phyloP scores from a whole-genome alignment of 2,797 vertebrate species.

The Crypturellus tataupa region DNA sequence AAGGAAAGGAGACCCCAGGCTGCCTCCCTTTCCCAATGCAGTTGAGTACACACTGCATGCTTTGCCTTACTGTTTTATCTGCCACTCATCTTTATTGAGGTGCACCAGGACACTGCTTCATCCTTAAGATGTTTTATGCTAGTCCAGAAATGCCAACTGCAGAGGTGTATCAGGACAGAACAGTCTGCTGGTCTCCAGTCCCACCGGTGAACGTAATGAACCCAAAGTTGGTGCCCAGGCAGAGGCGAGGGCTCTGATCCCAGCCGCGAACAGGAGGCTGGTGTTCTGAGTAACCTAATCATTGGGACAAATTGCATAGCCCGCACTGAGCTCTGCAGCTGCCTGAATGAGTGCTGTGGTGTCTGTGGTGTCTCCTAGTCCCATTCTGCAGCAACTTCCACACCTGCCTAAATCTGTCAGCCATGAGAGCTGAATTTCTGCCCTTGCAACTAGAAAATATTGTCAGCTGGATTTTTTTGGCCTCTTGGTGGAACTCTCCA shows the following conservation, averaged over 20 bases:
- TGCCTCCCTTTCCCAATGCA: background rate
- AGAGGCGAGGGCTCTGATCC: background rate
- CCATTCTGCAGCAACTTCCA: background rate
- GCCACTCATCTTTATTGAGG: background rate
- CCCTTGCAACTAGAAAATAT: constrained; percentile 29
- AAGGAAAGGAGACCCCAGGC: background rate
- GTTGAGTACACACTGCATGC: fast-evolving
- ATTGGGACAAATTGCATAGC: background rate
- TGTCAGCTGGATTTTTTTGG: background rate
- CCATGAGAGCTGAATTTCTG: constrained; percentile 36
- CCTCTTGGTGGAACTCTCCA: background rate
- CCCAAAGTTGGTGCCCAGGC: background rate
- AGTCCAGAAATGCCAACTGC: background rate
- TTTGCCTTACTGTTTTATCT: background rate
- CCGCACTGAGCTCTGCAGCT: background rate
- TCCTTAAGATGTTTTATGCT: background rate
- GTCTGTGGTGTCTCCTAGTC: background rate
- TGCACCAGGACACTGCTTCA: background rate
- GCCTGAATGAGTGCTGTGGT: background rate
- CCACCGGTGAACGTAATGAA: background rate
- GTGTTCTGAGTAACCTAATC: background rate
- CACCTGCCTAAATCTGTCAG: constrained; percentile 32
- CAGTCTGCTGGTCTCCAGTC: background rate
- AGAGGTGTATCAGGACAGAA: background rate
- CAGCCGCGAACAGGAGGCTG: background rate